phyloP scores from a whole-genome alignment of 2,113 vertebrate species.

The Anguilla rostrata region DNA sequence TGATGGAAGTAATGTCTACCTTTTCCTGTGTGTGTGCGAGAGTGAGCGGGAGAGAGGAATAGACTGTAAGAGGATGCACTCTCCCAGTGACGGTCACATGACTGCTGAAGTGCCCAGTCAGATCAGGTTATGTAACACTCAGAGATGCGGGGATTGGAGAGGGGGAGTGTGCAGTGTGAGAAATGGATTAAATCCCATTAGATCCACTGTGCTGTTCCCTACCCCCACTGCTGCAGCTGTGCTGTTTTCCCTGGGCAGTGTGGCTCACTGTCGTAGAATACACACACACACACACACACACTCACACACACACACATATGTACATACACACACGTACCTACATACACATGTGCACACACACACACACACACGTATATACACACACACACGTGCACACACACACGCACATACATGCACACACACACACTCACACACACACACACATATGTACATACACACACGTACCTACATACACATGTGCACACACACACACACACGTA shows the following conservation, averaged over 20 bases:
- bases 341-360: too few relatives aligned
- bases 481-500: too few relatives aligned
- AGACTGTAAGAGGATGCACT: not conserved
- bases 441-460: not conserved
- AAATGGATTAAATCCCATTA: slow-evolving; percentile 37
- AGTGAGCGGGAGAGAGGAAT: not conserved
- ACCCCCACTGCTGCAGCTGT: slow-evolving; percentile 28
- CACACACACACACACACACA: not conserved
- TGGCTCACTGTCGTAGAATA: not conserved
- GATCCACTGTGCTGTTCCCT: not conserved
- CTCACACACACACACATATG: not conserved
- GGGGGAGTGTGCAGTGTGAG: not conserved
- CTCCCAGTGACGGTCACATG: slow-evolving; percentile 43
- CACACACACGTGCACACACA: too few relatives aligned
- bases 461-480: too few relatives aligned
- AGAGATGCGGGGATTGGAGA: slow-evolving; percentile 9
- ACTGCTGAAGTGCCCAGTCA: slow-evolving; percentile 34
- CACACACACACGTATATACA: too few relatives aligned
- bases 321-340: not conserved
- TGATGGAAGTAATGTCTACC: not conserved
- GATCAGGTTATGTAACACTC: slow-evolving; percentile 38
- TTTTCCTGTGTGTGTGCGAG: slow-evolving; percentile 14
- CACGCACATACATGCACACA: too few relatives aligned
- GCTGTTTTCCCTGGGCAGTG: not conserved
- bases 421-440: too few relatives aligned